These are phyloP conservation scores for Orgyia antiqua DNA, from an alignment of 2,888 invertebrate species.

Conservation along the genomic window DNA sequence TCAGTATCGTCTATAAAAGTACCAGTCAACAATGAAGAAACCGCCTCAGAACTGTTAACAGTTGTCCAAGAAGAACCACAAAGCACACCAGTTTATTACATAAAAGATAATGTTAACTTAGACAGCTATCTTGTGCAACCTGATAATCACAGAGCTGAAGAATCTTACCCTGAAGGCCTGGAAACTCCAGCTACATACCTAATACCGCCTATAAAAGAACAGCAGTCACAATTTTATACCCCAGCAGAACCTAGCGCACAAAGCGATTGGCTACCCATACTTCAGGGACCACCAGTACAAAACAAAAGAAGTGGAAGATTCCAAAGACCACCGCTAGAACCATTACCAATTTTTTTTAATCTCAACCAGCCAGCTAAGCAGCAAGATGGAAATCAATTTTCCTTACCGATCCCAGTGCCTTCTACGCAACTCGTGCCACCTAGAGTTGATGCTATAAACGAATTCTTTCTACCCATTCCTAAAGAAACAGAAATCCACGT, in stretches of 20 bases:
- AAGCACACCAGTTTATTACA: slow-evolving; percentile 44
- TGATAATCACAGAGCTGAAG: slow-evolving; percentile 41
- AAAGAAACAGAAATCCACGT: slow-evolving; percentile 63
- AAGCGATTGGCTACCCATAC: slow-evolving; percentile 64
- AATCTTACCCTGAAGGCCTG: slow-evolving; percentile 33
- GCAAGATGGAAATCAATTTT: slow-evolving; percentile 10
- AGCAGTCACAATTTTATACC: slow-evolving; percentile 40
- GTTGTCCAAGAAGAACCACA: slow-evolving; percentile 27
- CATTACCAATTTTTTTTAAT: slow-evolving; percentile 33
- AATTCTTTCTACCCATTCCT: slow-evolving; percentile 51
- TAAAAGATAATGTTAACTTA: slow-evolving; percentile 35
- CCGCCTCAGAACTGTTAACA: slow-evolving; percentile 22
- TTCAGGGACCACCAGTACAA: slow-evolving; percentile 23
- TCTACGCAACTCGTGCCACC: slow-evolving; percentile 57
- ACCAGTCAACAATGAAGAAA: slow-evolving; percentile 42
- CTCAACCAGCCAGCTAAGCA: slow-evolving; percentile 15
- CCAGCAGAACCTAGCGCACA: slow-evolving; percentile 47
- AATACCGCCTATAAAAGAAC: slow-evolving; percentile 48
- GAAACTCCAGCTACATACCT: slow-evolving; percentile 56
- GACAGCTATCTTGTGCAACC: slow-evolving; percentile 59
- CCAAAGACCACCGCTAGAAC: slow-evolving; percentile 19
- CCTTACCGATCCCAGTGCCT: slow-evolving; percentile 36
- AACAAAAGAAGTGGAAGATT: slow-evolving; percentile 18
- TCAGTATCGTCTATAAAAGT: slow-evolving; percentile 50
- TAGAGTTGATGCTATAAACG: slow-evolving; percentile 46